These are phyloP conservation scores for Aphidius ervi DNA, from an alignment of 1,140 invertebrate genomes.

Conservation along the genomic window DNA sequence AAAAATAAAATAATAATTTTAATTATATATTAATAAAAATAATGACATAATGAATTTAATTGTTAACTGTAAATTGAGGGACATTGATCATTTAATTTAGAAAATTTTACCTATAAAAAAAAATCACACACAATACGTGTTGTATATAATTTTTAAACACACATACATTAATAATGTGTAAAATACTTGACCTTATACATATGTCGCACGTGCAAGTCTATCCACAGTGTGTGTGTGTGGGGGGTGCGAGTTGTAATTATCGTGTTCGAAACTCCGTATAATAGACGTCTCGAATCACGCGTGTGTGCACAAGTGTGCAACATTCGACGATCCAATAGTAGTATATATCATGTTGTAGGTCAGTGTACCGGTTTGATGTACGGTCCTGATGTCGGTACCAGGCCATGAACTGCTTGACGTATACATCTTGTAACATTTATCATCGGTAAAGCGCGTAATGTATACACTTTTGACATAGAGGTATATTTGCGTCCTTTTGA, in stretches of 20 bases:
- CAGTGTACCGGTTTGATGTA: slow-evolving; percentile 36
- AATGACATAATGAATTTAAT: too few relatives aligned
- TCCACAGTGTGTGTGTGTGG: slow-evolving; percentile 6
- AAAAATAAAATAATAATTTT: too few relatives aligned
- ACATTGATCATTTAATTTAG: too few relatives aligned
- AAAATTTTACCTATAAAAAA: too few relatives aligned
- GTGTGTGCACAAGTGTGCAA: slow-evolving; percentile 23
- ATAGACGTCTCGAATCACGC: slow-evolving; percentile 32
- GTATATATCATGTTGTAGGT: slow-evolving; percentile 25
- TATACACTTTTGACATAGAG: slow-evolving; percentile 14
- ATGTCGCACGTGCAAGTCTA: too few relatives aligned
- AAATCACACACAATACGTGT: too few relatives aligned
- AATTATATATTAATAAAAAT: too few relatives aligned
- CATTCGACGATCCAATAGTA: slow-evolving; percentile 8
- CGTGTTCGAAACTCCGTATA: slow-evolving; percentile 32
- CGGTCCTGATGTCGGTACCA: slow-evolving; percentile 22
- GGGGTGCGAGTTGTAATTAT: slow-evolving; percentile 30
- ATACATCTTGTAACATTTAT: slow-evolving; percentile 23
- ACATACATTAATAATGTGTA: too few relatives aligned
- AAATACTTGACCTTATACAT: too few relatives aligned
- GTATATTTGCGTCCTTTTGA: slow-evolving; percentile 17
- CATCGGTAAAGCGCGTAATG: slow-evolving; percentile 23
- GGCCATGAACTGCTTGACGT: slow-evolving; percentile 21
- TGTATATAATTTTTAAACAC: too few relatives aligned
- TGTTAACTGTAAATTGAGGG: too few relatives aligned